Conservation (phyloP, 2,888 invertebrate genomes). For the Mycalesis mineus region DNA sequence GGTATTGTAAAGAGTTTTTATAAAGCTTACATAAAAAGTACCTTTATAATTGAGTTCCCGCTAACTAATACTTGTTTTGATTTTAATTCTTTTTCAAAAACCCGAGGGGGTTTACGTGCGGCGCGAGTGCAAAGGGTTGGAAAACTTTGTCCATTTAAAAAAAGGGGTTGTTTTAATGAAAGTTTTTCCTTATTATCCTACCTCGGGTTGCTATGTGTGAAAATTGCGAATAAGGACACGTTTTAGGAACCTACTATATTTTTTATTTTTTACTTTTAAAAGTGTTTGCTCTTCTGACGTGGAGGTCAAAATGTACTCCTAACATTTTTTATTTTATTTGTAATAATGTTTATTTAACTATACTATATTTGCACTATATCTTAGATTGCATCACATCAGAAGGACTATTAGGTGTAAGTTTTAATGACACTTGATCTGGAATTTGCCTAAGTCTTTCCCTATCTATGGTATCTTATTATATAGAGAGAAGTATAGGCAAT, state of each 20-base stretch:
- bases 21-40: not conserved
- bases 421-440: too few species aligned
- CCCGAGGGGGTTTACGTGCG: not conserved
- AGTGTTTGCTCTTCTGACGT: too few species aligned
- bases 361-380: too few species aligned
- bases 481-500: too few species aligned
- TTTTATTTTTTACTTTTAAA: too few species aligned
- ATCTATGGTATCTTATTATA: too few species aligned
- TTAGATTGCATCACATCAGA: too few species aligned
- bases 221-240: not conserved
- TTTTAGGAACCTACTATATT: not conserved
- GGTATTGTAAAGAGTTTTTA: not conserved
- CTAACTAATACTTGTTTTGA: constrained; percentile 6
- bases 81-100: constrained; percentile 11
- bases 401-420: too few species aligned
- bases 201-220: constrained; percentile 2
- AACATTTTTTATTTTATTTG: too few species aligned
- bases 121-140: constrained; percentile 15
- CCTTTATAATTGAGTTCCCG: not conserved
- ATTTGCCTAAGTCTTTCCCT: too few species aligned
- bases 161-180: constrained; percentile 22
- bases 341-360: too few species aligned
- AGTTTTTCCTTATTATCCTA: constrained; percentile 13
- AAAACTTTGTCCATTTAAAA: constrained; percentile 22
- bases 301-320: too few species aligned